A percentile compares a stretch with the other conserved stretches of the same genome.
These are phyloP conservation scores for Lophura swinhoii DNA, from an alignment of 2,797 vertebrate genomes.

Conservation along the genomic window DNA sequence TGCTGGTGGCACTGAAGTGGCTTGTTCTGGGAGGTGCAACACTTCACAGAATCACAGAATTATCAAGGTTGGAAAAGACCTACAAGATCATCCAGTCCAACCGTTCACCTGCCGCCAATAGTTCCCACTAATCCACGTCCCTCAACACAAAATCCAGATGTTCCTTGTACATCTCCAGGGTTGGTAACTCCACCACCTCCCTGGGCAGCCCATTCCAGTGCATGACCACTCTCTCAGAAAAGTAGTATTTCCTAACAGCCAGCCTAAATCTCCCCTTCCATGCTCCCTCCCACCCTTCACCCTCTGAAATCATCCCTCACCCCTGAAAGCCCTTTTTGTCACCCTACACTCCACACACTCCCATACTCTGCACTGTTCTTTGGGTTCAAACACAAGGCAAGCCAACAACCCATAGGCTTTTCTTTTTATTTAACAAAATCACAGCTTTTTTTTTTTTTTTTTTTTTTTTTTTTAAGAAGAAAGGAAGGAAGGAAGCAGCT, in stretches of 20 bases:
- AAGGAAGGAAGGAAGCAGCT: neutral
- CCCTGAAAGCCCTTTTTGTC: neutral
- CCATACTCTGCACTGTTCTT: neutral
- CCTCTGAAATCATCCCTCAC: neutral
- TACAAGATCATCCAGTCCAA: too few species aligned
- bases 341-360: neutral
- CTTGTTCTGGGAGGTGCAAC: neutral
- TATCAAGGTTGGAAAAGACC: too few species aligned
- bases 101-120: too few species aligned
- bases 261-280: too few species aligned
- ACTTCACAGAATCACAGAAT: too few species aligned
- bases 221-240: too few species aligned
- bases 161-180: too few species aligned
- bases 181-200: too few species aligned
- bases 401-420: neutral
- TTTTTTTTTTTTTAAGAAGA: neutral
- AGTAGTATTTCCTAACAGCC: too few species aligned
- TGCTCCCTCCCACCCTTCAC: neutral
- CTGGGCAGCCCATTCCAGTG: too few species aligned
- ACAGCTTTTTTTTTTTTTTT: neutral
- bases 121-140: too few species aligned
- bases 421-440: conserved; percentile 54
- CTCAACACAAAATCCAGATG: too few species aligned
- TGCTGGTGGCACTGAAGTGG: accelerated
- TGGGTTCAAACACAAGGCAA: accelerated